A percentile compares a stretch with the other conserved stretches of the same genome.
phyloP scores from a whole-genome alignment of 2,888 invertebrate genomes.

The Philhelius pedissequus region DNA sequence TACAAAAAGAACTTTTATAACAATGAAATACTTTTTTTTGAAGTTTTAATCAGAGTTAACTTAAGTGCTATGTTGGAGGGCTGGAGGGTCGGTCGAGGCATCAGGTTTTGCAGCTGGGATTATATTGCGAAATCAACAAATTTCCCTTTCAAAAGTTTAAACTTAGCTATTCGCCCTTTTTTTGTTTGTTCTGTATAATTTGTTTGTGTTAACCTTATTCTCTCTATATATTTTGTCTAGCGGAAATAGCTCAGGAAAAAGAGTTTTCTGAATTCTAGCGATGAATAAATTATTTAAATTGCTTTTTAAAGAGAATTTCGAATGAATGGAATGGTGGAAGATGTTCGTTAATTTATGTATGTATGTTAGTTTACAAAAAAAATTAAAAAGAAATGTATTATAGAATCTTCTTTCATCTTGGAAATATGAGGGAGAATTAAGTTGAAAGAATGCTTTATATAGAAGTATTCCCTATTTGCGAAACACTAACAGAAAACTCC shows the following conservation, averaged over 20 bases:
- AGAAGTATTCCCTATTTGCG: too few species aligned
- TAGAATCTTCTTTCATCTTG: too few species aligned
- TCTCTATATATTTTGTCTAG: background rate
- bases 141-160: too few species aligned
- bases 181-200: background rate
- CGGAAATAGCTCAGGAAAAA: background rate
- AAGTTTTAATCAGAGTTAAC: background rate
- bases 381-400: too few species aligned
- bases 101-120: background rate
- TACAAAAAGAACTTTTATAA: background rate
- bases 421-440: too few species aligned
- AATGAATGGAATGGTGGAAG: too few species aligned
- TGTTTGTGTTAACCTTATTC: background rate
- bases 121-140: background rate
- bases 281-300: background rate
- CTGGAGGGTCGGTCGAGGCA: too few species aligned
- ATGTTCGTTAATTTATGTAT: too few species aligned
- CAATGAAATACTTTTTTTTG: background rate
- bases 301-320: background rate
- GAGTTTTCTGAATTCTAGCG: background rate
- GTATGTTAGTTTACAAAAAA: too few species aligned
- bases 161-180: background rate
- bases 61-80: too few species aligned
- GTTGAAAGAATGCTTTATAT: too few species aligned
- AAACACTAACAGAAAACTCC: too few species aligned